These are phyloP conservation scores for Azorinus chamasolen DNA, from an alignment of 2,888 invertebrate genomes.

Conservation along the genomic window DNA sequence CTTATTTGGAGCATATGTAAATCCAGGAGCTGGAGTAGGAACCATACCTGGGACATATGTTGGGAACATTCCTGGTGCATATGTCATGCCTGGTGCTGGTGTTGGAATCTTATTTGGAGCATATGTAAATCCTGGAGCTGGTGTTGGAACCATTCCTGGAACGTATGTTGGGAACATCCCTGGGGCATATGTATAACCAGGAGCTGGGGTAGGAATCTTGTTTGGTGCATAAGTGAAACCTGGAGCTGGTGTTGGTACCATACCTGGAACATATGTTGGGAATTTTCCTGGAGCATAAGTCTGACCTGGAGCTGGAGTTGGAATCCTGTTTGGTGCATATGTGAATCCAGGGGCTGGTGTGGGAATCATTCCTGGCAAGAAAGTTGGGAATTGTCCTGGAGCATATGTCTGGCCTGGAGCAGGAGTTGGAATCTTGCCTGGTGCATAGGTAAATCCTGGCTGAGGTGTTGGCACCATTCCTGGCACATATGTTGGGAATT, in stretches of 20 bases:
- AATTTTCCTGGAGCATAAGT: conserved; percentile 57
- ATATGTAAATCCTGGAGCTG: conserved; percentile 57
- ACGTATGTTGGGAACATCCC: conserved; percentile 60
- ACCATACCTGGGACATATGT: conserved; percentile 54
- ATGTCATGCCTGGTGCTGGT: conserved; percentile 60
- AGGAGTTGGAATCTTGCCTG: conserved; percentile 43
- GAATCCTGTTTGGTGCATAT: conserved; percentile 47
- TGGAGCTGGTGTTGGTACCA: conserved; percentile 61
- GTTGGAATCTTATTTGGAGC: conserved; percentile 62
- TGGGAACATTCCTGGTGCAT: conserved; percentile 57
- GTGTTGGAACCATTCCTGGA: conserved; percentile 64
- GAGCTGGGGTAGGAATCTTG: conserved; percentile 60
- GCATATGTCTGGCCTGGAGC: conserved; percentile 46
- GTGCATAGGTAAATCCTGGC: conserved; percentile 55
- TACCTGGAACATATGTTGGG: conserved; percentile 61
- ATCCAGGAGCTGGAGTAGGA: conserved; percentile 61
- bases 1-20: conserved; percentile 56
- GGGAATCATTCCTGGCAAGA: conserved; percentile 59
- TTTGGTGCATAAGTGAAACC: conserved; percentile 60
- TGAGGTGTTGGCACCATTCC: conserved; percentile 61
- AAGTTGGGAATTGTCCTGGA: conserved; percentile 58
- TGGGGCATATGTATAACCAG: conserved; percentile 62
- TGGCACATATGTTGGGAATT: conserved; percentile 64
- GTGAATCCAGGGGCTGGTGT: conserved; percentile 63
- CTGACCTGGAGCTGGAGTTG: conserved; percentile 63